Evolutionary conservation across 64 coral and sea anemone species (phyloP).

Genomic region (Dendrophyllia cribrosa): DNA sequence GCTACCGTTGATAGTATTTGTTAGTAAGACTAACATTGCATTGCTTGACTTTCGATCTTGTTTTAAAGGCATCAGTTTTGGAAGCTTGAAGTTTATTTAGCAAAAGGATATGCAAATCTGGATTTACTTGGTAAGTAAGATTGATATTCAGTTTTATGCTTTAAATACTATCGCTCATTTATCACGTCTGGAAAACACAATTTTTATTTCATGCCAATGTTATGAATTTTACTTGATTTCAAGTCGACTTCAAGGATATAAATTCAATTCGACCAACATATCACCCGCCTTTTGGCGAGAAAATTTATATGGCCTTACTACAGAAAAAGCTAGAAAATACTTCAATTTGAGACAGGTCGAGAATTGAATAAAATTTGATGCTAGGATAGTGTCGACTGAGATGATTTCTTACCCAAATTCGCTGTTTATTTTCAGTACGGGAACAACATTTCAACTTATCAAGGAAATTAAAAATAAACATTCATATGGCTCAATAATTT

Average conservation of each 20-base stretch:
- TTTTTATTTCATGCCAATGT: background rate
- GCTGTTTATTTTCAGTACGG: background rate
- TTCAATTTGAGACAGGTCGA: no score
- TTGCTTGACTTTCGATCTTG: no score
- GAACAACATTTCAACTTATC: background rate
- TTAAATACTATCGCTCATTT: background rate
- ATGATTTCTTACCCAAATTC: background rate
- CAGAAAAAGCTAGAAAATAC: no score
- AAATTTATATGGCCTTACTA: no score
- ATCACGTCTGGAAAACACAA: background rate
- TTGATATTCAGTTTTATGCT: background rate
- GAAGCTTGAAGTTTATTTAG: background rate
- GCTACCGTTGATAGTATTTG: no score
- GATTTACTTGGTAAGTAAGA: conserved; percentile 26
- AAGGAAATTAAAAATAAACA: conserved; percentile 25
- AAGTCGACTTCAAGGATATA: no score
- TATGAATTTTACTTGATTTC: no score
- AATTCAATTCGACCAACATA: no score
- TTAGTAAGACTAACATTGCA: no score
- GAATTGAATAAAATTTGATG: no score
- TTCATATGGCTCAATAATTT: background rate
- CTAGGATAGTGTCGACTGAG: background rate
- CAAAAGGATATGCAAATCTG: conserved; percentile 39
- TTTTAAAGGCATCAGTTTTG: background rate
- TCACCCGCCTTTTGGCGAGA: no score